Conservation (phyloP, 1,140 invertebrate genomes). For the Papilio polyxenes region DNA sequence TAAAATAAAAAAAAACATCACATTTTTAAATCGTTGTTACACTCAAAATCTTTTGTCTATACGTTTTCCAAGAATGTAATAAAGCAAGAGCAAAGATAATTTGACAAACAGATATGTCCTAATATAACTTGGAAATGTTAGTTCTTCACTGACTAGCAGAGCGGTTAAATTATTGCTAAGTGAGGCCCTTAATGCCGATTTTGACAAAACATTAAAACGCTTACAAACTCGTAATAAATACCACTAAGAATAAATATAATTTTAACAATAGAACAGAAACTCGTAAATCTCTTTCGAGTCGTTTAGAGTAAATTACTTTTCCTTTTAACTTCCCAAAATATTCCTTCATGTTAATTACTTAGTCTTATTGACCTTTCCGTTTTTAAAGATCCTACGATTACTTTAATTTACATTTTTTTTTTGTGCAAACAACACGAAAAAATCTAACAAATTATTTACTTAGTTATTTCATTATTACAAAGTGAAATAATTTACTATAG, state of each 20-base stretch:
- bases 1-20: background rate
- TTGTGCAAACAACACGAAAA: too few species aligned
- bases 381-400: background rate
- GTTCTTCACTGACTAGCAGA: background rate
- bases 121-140: too few species aligned
- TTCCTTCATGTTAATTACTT: constrained; percentile 4
- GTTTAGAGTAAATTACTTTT: constrained; percentile 12
- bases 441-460: too few species aligned
- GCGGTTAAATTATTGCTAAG: background rate
- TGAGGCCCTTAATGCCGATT: background rate
- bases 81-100: background rate
- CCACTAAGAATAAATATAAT: background rate
- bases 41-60: background rate
- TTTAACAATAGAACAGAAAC: background rate
- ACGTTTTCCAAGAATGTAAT: background rate
- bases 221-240: background rate
- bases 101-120: background rate
- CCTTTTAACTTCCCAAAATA: background rate
- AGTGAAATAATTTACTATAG: too few species aligned
- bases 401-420: background rate
- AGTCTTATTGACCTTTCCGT: constrained; percentile 17
- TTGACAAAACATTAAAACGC: too few species aligned
- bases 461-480: too few species aligned
- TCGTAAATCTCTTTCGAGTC: background rate
- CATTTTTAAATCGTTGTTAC: background rate